Percentiles rank a stretch among this genome's conserved stretches.
These are phyloP conservation scores for Leucosticte australis DNA, from an alignment of 2,113 vertebrate species.

Conservation along the genomic window DNA sequence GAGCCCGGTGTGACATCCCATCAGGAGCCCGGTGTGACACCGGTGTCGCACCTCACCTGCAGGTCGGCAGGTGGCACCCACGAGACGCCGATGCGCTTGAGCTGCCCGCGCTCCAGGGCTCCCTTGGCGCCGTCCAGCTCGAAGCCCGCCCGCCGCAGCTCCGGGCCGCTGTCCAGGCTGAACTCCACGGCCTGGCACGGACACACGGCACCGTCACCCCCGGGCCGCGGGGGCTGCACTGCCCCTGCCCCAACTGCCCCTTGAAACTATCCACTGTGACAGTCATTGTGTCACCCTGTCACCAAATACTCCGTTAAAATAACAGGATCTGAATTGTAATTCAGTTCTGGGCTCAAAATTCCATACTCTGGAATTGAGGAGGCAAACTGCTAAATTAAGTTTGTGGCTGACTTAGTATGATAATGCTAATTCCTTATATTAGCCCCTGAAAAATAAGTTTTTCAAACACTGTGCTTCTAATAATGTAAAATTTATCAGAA, in stretches of 20 bases:
- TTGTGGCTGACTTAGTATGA: not conserved
- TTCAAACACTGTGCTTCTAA: not conserved
- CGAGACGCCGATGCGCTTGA: conserved; percentile 72
- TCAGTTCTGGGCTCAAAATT: not conserved
- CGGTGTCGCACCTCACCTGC: conserved; percentile 61
- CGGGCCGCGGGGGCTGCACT: fast-evolving
- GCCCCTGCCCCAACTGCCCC: not conserved
- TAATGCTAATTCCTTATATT: not conserved
- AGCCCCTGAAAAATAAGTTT: not conserved
- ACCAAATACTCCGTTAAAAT: not conserved
- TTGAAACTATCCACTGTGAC: not conserved
- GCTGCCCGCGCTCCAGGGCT: conserved; percentile 67
- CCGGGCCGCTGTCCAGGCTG: not conserved
- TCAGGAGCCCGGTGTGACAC: not conserved
- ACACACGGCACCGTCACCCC: not conserved
- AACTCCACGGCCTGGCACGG: not conserved
- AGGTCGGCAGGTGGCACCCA: conserved; percentile 81
- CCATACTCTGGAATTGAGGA: not conserved
- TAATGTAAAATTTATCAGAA: not conserved
- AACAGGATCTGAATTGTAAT: not conserved
- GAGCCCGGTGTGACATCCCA: no score
- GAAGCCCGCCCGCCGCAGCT: not conserved
- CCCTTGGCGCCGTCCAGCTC: not conserved
- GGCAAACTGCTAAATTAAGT: not conserved
- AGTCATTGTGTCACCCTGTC: fast-evolving